Conservation (phyloP, 2,797 vertebrate genomes). For the Crypturellus tataupa region DNA sequence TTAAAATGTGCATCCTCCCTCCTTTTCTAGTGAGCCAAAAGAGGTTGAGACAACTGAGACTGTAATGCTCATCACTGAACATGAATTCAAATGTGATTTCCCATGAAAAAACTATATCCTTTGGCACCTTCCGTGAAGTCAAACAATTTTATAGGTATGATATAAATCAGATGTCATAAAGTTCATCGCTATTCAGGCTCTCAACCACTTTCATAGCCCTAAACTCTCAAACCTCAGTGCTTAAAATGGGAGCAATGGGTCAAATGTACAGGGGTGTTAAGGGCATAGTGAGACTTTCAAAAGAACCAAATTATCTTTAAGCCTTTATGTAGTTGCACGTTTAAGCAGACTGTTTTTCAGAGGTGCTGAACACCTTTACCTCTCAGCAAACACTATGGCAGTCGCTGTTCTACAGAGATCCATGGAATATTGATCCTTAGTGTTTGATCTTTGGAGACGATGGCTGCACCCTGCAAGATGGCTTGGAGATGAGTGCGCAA, state of each 20-base stretch:
- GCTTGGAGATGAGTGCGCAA: background rate
- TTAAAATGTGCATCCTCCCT: conserved; percentile 13
- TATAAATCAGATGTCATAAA: background rate
- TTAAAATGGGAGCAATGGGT: background rate
- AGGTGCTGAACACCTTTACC: conserved; percentile 29
- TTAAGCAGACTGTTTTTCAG: conserved; percentile 10
- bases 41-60: background rate
- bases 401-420: background rate
- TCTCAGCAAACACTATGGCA: background rate
- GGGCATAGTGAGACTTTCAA: background rate
- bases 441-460: background rate
- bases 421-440: background rate
- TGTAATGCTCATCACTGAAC: background rate
- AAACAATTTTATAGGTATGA: background rate
- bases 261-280: conserved; percentile 4
- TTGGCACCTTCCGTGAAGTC: background rate
- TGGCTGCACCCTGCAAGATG: background rate
- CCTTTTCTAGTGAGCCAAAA: background rate
- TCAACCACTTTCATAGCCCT: background rate
- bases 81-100: conserved; percentile 8
- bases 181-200: conserved; percentile 2
- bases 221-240: conserved; percentile 4
- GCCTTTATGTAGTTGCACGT: background rate
- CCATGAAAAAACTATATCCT: background rate
- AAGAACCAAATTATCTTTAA: conserved; percentile 34